Base-by-base conservation (phyloP, 92 coral and sea anemone species). In the Ricordea florida region DNA sequence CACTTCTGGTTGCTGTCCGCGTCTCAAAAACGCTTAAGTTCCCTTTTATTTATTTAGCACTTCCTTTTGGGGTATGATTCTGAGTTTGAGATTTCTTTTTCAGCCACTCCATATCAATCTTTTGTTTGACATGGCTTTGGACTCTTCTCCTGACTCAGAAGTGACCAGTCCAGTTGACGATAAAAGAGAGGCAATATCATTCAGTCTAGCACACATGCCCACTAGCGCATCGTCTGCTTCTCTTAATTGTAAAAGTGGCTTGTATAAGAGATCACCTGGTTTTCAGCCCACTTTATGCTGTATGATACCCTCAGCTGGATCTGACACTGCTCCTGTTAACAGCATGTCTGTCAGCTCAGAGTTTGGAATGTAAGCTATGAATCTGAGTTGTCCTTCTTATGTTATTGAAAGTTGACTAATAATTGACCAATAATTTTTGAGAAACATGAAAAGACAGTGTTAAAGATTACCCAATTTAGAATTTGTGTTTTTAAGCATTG, bases 211-310 rank as follows among this genome's bases (percentile, higher is more conserved):
- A 22, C 50, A 29, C 1, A 10, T 24, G 62, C 73, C 91, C 8
- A 36, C 72, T 35, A 34, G 84, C 34, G 68, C 80, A 18, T 42
- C 81, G 6, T 28, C 61, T 47, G 79, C 90, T 11, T 15, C 55
- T 22, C 68, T 91, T 17, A 62, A 55, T 16, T 89, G 90, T 34
- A 96, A 86, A 68, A 72, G 88, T 21, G 99, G 97, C 5, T 44
- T 79, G 26, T 83, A 56, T 59, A 96, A 92, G 71, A 63, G 99
- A 31, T 93, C 87, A 0, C 85, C 96, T 11, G 99, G 99, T 14
- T 96, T 96, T 49, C 99, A 96, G 79, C 91, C 93, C 6, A 81
- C 90, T 35, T 59, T 96, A 15, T 88, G 93, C 29, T 92, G 99
- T 74, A 70, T 86, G 33, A 76, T 82, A 5, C 80, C 82, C 0